Conservation (phyloP, 2,113 vertebrate species). For the Romanogobio albipinnatus region DNA sequence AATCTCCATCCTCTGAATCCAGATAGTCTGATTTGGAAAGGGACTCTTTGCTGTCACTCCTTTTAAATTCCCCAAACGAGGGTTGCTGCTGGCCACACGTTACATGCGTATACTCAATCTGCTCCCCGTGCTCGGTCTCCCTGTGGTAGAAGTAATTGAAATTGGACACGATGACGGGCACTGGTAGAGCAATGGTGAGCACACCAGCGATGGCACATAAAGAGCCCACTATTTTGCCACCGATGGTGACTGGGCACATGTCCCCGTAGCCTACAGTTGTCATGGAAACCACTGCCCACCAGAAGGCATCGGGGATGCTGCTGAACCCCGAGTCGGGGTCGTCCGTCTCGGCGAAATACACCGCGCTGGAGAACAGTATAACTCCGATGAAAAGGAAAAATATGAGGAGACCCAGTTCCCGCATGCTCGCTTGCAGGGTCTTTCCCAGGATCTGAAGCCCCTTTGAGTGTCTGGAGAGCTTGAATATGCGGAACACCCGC, state of each 20-base stretch:
- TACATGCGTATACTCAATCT: constrained; percentile 89
- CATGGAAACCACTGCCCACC: constrained; percentile 98
- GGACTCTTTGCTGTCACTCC: constrained; percentile 80
- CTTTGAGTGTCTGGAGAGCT: constrained; percentile 93
- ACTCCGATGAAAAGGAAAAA: constrained; percentile 96
- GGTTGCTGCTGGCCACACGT: constrained; percentile 87
- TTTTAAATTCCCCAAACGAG: constrained; percentile 80
- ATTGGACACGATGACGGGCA: constrained; percentile 95
- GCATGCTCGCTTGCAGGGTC: constrained; percentile 91
- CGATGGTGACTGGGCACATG: constrained; percentile 94
- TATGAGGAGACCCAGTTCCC: constrained; percentile 92
- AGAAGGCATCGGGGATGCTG: constrained; percentile 95
- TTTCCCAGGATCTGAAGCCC: constrained; percentile 93
- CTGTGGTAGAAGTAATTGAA: constrained; percentile 98
- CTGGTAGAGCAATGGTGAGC: constrained; percentile 91
- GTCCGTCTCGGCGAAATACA: constrained; percentile 96
- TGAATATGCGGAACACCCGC: constrained; percentile 93
- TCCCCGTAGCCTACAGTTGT: constrained; percentile 96
- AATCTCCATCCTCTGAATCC: constrained; percentile 82
- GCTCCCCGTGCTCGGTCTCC: constrained; percentile 93
- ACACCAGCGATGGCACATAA: constrained; percentile 93
- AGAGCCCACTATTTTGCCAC: constrained; percentile 94
- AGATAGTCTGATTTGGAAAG: constrained; percentile 85
- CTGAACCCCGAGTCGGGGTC: constrained; percentile 86
- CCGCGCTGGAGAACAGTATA: constrained; percentile 94